Evolutionary conservation across 1,140 invertebrate genomes (phyloP), one percentile per base, ranked within the genome.

Genomic region (Galendromus occidentalis): DNA sequence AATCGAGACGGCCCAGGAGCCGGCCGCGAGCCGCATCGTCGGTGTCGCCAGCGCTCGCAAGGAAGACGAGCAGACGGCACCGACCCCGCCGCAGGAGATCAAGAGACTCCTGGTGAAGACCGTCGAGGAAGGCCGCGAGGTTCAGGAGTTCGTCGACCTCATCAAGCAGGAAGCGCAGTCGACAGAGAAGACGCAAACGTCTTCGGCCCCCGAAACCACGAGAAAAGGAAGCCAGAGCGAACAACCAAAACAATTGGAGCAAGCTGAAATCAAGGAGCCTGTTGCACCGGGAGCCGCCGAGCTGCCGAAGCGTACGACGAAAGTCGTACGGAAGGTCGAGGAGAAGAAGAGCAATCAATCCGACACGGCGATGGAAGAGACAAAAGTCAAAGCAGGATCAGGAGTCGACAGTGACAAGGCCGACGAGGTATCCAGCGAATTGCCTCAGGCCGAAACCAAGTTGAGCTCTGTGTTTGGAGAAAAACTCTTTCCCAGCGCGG

Each of bases 391-490:
- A 39, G 4, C 33, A 39, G 33, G 33, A 39, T 39, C 33, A 39
- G 51, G 33, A 29, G 22, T 59, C 51, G 51, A 59, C 51, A 59
- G 51, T 59, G 25, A 33, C 51, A 59, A 59, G 51, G 51, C 51
- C 51, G 33, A 33, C 22, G 51, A 59, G 51, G 51, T 59, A 4
- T 59, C 51, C n/a, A 59, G 51, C 51, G 51, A 59, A 33, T 22
- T 59, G 22, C 51, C 51, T 59, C 51, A 59, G 51, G 51, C 51
- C 51, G 51, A 59, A 59, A 59, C 51, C 12, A 59, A 59, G 51
- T 59, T 59, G 51, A 59, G 51, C 51, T 59, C 51, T 59, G 51
- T 59, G 51, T 59, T 59, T 59, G 51, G 51, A 59, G 51, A 59
- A 25, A 59, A 59, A 1, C 51, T 59, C 51, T 59, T 59, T 59